A percentile compares a stretch with the other conserved stretches of the same genome.
phyloP scores from a whole-genome alignment of 2,888 invertebrate genomes.

The Bombylius major region DNA sequence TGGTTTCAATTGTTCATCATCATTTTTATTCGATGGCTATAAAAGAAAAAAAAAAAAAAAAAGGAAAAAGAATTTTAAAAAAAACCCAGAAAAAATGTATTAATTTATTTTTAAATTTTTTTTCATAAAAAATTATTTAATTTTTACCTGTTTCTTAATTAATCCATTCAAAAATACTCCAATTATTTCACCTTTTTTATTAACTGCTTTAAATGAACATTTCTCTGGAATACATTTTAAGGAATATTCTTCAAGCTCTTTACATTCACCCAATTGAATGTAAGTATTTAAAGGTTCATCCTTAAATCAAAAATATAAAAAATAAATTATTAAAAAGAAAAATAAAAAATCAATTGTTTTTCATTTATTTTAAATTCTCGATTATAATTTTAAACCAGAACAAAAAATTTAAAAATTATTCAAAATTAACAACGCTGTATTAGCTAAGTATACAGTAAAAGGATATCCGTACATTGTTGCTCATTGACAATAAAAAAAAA shows the following conservation, averaged over 20 bases:
- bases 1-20: conserved; percentile 25
- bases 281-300: conserved; percentile 35
- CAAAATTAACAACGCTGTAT: too few relatives aligned
- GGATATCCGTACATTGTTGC: too few relatives aligned
- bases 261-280: conserved; percentile 33
- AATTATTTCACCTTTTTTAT: conserved; percentile 39
- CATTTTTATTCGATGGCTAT: conserved; percentile 13
- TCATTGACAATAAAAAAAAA: too few relatives aligned
- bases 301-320: conserved; percentile 19
- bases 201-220: conserved; percentile 43
- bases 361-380: too few relatives aligned
- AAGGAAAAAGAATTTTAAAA: background rate
- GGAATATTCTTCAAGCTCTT: conserved; percentile 43
- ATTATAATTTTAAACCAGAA: too few relatives aligned
- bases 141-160: conserved; percentile 28
- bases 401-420: too few relatives aligned
- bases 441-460: too few relatives aligned
- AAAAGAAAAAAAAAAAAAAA: conserved; percentile 12
- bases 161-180: conserved; percentile 43
- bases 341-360: background rate
- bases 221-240: conserved; percentile 40
- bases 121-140: background rate
- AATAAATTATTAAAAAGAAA: background rate
- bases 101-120: background rate
- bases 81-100: background rate